Base-by-base conservation (phyloP, 1,140 invertebrate species). In the Acromyrmex heyeri region DNA sequence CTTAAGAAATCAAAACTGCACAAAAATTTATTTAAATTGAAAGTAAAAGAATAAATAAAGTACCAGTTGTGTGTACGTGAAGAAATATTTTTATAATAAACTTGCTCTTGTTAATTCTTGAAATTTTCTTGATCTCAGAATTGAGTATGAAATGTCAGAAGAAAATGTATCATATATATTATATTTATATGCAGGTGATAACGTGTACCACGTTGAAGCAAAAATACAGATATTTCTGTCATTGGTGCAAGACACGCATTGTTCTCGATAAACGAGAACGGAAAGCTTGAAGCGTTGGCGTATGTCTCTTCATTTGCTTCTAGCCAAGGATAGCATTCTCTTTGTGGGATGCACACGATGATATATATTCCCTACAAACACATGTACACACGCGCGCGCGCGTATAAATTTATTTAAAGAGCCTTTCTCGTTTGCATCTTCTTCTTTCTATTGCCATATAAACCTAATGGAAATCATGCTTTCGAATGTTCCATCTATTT, bases 341-440 rank as follows among this genome's bases (percentile, higher is more conserved):
- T 90, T 87, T 79, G 55, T 90, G 18, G 65, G 76, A 59, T 67
- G 55, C 8, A 8, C 24, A 53, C 55, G 82, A 85, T 73, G 38
- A 24, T 18, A 7, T 50, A 50, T 65, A n/a, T 65, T 65, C 12
- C 7, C 18, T 21, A 30, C 38, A 77, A 14, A 48, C 21, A 2
- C 57, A 57, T 16, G 14, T 5, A 50, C 65, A 1, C 12, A 12
- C 65, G 1, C 48, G 55, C 44, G 2, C 44, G 50, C 24, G 7
- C 55, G 16, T 24, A 87, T n/a, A 10, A 69, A 55, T 77, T 81
- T 59, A 73, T 65, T 38, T 55, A 34, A 62, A 86, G 27, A 38
- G 50, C 61, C 50, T 79, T 82, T 53, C 67, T 82, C 50, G 76
- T 86, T 67, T 75, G 75, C 81, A 86, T 88, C 61, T n/a, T 73